Evolutionary conservation across 2,888 invertebrate genomes (phyloP).

Genomic region (Hydriomena furcata): DNA sequence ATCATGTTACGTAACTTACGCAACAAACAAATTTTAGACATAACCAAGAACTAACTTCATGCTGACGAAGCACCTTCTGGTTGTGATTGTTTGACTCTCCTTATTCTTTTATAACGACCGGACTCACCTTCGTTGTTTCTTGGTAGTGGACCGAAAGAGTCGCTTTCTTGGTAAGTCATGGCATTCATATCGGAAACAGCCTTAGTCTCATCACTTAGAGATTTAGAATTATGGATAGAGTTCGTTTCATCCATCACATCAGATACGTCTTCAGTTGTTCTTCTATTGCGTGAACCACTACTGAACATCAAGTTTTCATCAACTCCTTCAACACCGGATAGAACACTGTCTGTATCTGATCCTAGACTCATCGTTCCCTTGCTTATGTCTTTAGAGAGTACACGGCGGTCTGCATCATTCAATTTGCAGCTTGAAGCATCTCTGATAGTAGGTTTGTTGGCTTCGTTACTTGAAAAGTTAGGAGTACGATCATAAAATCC

Average conservation of each 20-base stretch:
- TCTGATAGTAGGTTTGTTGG: constrained; percentile 31
- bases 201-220: constrained; percentile 44
- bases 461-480: constrained; percentile 48
- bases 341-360: constrained; percentile 66
- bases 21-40: no score
- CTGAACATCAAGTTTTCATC: constrained; percentile 72
- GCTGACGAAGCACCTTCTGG: constrained; percentile 32
- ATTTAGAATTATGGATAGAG: constrained; percentile 32
- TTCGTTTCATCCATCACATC: constrained; percentile 33
- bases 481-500: constrained; percentile 72
- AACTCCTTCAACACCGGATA: constrained; percentile 67
- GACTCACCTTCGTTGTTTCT: constrained; percentile 60
- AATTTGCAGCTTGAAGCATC: constrained; percentile 20
- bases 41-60: no score
- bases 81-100: constrained; percentile 56
- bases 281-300: constrained; percentile 52
- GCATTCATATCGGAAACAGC: constrained; percentile 43
- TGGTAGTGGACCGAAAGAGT: constrained; percentile 62
- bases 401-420: constrained; percentile 17
- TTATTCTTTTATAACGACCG: constrained; percentile 68
- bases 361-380: constrained; percentile 55
- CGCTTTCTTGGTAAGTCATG: constrained; percentile 60
- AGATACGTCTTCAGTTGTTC: constrained; percentile 42
- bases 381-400: constrained; percentile 11
- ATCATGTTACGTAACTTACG: no score